Base-by-base conservation (phyloP, 2,113 vertebrate species). In the Paradisaea rubra region DNA sequence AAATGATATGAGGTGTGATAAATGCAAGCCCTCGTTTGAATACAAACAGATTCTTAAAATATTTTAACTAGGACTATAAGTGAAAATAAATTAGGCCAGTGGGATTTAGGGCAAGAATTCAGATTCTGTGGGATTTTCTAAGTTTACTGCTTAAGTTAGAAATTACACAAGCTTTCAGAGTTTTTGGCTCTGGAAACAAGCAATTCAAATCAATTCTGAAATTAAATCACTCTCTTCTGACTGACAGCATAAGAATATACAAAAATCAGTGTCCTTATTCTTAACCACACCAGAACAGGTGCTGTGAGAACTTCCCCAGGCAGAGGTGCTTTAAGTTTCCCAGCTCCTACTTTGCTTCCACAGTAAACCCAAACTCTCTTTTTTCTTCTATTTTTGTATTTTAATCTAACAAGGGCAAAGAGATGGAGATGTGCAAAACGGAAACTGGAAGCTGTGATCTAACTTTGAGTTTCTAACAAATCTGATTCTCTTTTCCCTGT, bases 31-130 rank as follows among this genome's bases (percentile, higher is more conserved):
- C 97, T 98, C 74, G 91, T 94, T 86, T 97, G 97, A 97, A 98
- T 95, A 97, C 97, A 97, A 97, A 97, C 97, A 97, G 97, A 98
- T 98, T 98, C 97, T 97, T 97, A 61, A 97, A 97, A 98, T 97
- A 98, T 98, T 98, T 97, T 97, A 97, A 97, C 97, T 95, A 95
- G 95, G 86, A 88, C 89, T 95, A 90, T 91, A 97, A 97, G 94
- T 91, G 96, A 97, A 97, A 95, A 94, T 94, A 97, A 97, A 98
- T 95, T 76, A 96, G 97, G 52, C 98, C 95, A 31, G 31, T 53
- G 98, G 96, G 97, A 96, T 83, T 94, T 94, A 42, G 42, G 77
- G 77, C 84, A 96, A 96, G 44, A 96, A 96, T 84, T 94, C 79
- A 94, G 95, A 96, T 97, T 96, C 86, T 53, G 89, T 82, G 64